phyloP scores from a whole-genome alignment of 2,888 invertebrate species.

The Agelastica alni region DNA sequence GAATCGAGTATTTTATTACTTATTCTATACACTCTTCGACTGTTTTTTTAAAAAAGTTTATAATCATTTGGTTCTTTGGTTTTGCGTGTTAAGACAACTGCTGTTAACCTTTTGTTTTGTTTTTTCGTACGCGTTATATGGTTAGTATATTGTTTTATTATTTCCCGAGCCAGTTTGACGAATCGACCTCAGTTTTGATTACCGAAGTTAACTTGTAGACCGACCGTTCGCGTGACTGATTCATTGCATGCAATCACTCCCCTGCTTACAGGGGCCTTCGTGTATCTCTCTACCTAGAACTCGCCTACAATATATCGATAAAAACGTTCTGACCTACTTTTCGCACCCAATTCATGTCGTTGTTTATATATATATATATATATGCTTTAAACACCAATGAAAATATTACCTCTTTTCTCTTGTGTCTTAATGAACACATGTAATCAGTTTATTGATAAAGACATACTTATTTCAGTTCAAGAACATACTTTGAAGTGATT shows the following conservation, averaged over 20 bases:
- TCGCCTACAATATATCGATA: conserved; percentile 38
- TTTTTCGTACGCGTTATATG: too few species aligned
- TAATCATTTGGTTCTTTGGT: too few species aligned
- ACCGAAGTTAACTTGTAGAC: conserved; percentile 40
- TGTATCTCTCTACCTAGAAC: conserved; percentile 34
- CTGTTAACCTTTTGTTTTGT: too few species aligned
- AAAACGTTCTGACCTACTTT: conserved; percentile 40
- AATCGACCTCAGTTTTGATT: conserved; percentile 37
- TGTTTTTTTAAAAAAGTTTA: too few species aligned
- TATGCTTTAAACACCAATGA: conserved; percentile 10
- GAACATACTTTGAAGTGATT: background rate
- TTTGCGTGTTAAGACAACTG: too few species aligned
- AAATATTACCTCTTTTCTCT: conserved; percentile 9
- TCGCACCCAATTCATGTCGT: conserved; percentile 33
- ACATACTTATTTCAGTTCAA: too few species aligned
- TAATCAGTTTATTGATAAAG: too few species aligned
- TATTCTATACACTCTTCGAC: too few species aligned
- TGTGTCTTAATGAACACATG: background rate
- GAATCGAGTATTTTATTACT: too few species aligned
- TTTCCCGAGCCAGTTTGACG: conserved; percentile 18
- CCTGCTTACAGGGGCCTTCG: conserved; percentile 34
- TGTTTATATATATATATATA: too few species aligned
- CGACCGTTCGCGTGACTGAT: conserved; percentile 37
- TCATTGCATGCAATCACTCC: conserved; percentile 37
- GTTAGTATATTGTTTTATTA: background rate